Evolutionary conservation across 2,888 invertebrate genomes (phyloP), one percentile per base, ranked within the genome.

Genomic region (Habroteleia sp.): DNA sequence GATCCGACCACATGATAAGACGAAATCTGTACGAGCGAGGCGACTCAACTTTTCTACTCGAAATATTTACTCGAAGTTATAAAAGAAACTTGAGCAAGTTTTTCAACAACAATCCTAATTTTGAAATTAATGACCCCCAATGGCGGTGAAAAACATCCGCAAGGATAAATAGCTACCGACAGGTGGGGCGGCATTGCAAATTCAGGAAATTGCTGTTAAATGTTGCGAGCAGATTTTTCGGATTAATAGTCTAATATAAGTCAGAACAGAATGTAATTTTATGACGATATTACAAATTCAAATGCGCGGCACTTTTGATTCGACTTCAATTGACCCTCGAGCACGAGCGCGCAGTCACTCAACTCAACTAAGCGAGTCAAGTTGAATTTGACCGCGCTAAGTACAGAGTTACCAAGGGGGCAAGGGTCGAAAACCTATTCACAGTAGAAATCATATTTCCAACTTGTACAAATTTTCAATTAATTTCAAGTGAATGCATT

Each of bases 321-420:
- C 37, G 25, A 50, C 25, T 50, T 41, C 63, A 41, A 42, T 42
- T 63, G 63, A 41, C 48, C 33, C 63, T 63, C 42, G 50, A 63
- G 20, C 48, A 62, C 41, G 14, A 62, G 39, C 29, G 58, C 27
- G 7, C n/a, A 17, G 31, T 62, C 48, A 29, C 39, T 50, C 62
- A 39, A 41, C 25, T 17, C 20, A n/a, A 7, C 35, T 25, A 35
- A 46, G 35, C 10, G 29, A 62, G 60, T 62, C 37, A 39, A 37
- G 60, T 62, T 62, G 48, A 62, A 46, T 37, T 48, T 62, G 48
- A 46, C 60, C 48, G 37, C 10, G 44, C 35, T 46, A 35, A 60
- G 27, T 44, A 25, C 33, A 25, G 7, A 3, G 27, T 27, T 27
- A n/a, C 8, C 1, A 27, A 27, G 7, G 3, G 8, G 7, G 27